Conservation (phyloP, 1,140 invertebrate genomes). For the Prorops nasuta region DNA sequence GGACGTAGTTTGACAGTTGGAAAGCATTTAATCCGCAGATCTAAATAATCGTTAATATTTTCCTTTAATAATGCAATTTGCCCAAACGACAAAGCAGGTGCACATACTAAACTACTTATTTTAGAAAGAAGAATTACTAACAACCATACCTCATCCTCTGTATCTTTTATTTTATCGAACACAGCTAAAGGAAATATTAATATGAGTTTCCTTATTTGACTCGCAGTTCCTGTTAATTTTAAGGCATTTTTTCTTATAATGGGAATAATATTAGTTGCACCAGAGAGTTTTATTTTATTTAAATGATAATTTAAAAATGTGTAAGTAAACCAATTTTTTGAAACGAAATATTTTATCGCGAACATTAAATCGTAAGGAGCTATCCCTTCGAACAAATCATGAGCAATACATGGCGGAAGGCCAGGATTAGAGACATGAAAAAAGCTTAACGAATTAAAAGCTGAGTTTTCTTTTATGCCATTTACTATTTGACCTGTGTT, state of each 20-base stretch:
- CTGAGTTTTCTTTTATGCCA: neutral
- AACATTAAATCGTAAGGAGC: too few species aligned
- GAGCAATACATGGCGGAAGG: too few species aligned
- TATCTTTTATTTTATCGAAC: too few species aligned
- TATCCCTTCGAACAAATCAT: too few species aligned
- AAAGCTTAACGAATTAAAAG: neutral
- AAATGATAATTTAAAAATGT: neutral
- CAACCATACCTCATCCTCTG: neutral
- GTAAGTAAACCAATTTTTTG: neutral
- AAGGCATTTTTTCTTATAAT: neutral
- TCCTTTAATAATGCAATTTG: slow-evolving; percentile 4
- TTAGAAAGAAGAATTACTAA: neutral
- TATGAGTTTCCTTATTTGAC: neutral
- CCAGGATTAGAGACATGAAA: neutral
- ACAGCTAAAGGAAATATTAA: neutral
- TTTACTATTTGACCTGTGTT: neutral
- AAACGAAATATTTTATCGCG: too few species aligned
- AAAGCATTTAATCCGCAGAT: neutral
- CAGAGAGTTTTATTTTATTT: neutral
- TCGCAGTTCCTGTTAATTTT: neutral
- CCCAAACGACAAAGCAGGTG: neutral
- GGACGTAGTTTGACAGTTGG: slow-evolving; percentile 1
- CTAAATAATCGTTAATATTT: slow-evolving; percentile 14
- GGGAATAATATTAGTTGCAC: neutral
- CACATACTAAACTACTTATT: neutral